Evolutionary conservation across 2,113 vertebrate genomes (phyloP), one percentile per base, ranked within the genome.

Genomic region (Bujurquina vittata): DNA sequence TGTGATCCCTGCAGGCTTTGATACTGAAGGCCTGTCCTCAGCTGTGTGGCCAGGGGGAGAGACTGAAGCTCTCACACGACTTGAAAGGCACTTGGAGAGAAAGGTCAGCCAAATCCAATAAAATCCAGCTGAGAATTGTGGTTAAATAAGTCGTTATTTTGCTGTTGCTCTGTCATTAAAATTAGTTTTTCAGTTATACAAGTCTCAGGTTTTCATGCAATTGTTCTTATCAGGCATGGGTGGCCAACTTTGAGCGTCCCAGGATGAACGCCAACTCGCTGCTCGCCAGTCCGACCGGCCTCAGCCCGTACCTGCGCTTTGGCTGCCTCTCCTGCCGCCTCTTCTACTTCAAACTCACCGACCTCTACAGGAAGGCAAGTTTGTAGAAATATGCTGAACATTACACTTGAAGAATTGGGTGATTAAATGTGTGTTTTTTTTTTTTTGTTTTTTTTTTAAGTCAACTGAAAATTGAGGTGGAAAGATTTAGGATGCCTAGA

Each of bases 41-140:
- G 98, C 98, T 10, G 98, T 99, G 26, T 99, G 98, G 98, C 98
- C 98, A 1, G 98, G 98, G 4, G 98, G 98, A 91, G 98, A 99
- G 92, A 97, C 97, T 0, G 97, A 99, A 94, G 98, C 98, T 43
- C 98, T 99, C 29, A 98, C 97, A 15, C 95, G 98, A 58, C 59
- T 99, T 49, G 98, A 99, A 95, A 97, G 98, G 77, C 98, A 99
- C 83, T 93, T 99, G 86, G 98, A 99, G 91, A 96, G 98, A 91
- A 99, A 99, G 96, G 98, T 98, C 7, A 9, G 89, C 84, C 8
- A 10, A n/a, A 61, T 20, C 7, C 1, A 2, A 33, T 26, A 2
- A 23, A 35, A 20, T 10, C 17, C n/a, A 69, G n/a, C 72, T 23
- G 54, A 62, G 46, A 33, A 31, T 54, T 72, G 52, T 54, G 49